Conservation (phyloP, 2,888 invertebrate genomes). For the Ceratothoa steindachneri region DNA sequence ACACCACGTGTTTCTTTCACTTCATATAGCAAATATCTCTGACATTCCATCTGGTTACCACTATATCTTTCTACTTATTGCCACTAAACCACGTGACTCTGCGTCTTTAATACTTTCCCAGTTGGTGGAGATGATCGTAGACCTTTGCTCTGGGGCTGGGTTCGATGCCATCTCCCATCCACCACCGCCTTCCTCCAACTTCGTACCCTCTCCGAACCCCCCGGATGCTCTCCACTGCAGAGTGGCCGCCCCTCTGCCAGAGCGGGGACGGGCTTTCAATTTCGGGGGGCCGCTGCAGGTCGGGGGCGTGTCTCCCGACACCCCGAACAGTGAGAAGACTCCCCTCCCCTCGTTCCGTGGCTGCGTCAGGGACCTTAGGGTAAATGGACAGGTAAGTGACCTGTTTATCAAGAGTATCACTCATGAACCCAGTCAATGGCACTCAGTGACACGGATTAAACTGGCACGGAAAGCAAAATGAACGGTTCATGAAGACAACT, state of each 20-base stretch:
- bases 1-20: too few relatives aligned
- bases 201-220: neutral
- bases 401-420: too few relatives aligned
- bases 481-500: too few relatives aligned
- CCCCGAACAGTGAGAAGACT: constrained; percentile 26
- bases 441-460: too few relatives aligned
- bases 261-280: constrained; percentile 58
- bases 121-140: constrained; percentile 39
- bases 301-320: constrained; percentile 53
- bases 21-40: too few relatives aligned
- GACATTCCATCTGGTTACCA: too few relatives aligned
- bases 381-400: constrained; percentile 57
- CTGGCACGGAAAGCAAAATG: too few relatives aligned
- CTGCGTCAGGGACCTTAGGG: constrained; percentile 85
- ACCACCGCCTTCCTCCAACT: neutral
- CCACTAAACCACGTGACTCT: too few relatives aligned
- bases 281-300: constrained; percentile 85
- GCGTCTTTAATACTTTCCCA: constrained; percentile 5
- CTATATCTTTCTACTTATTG: too few relatives aligned
- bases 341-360: constrained; percentile 71
- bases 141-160: constrained; percentile 34
- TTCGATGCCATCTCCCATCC: constrained; percentile 9
- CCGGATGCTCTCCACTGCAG: neutral
- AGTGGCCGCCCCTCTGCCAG: constrained; percentile 1
- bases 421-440: too few relatives aligned